Evolutionary conservation across 2,888 invertebrate species (phyloP).

Genomic region (Agonopterix subpropinquella): DNA sequence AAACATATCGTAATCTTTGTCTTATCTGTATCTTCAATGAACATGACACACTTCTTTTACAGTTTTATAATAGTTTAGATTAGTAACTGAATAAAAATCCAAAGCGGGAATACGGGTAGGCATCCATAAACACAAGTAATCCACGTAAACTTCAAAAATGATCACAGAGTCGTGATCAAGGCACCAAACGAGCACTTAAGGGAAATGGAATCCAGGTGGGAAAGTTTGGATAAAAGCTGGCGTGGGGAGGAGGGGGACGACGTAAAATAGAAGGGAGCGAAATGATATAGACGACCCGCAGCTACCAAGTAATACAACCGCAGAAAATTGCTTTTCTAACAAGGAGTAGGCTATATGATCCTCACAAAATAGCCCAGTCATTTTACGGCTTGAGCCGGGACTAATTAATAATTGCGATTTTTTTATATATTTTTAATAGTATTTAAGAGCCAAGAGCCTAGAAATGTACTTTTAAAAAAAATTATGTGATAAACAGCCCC

Average conservation of each 20-base stretch:
- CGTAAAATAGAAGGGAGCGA: slow-evolving; percentile 28
- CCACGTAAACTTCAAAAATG: slow-evolving; percentile 32
- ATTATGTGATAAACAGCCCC: too few relatives aligned
- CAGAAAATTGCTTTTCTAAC: slow-evolving; percentile 39
- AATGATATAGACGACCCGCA: slow-evolving; percentile 20
- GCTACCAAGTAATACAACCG: slow-evolving; percentile 19
- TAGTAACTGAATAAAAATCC: too few relatives aligned
- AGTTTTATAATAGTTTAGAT: too few relatives aligned
- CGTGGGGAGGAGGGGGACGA: slow-evolving; percentile 20
- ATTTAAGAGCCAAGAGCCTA: too few relatives aligned
- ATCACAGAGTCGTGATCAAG: slow-evolving; percentile 35
- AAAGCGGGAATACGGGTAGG: slow-evolving; percentile 14
- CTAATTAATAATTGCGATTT: too few relatives aligned
- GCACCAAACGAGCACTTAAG: slow-evolving; percentile 40
- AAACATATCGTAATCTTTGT: too few relatives aligned
- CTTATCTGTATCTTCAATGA: too few relatives aligned
- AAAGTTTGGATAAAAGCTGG: slow-evolving; percentile 24
- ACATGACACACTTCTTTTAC: too few relatives aligned
- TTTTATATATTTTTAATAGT: too few relatives aligned
- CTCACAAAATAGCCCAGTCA: too few relatives aligned
- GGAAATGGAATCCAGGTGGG: slow-evolving; percentile 42
- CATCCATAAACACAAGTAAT: slow-evolving; percentile 15
- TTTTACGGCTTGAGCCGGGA: too few relatives aligned
- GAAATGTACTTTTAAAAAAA: too few relatives aligned
- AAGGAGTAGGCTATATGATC: slow-evolving; percentile 24